These are phyloP conservation scores for Pseudomugil gertrudae DNA, from an alignment of 2,797 vertebrate species.

Conservation along the genomic window DNA sequence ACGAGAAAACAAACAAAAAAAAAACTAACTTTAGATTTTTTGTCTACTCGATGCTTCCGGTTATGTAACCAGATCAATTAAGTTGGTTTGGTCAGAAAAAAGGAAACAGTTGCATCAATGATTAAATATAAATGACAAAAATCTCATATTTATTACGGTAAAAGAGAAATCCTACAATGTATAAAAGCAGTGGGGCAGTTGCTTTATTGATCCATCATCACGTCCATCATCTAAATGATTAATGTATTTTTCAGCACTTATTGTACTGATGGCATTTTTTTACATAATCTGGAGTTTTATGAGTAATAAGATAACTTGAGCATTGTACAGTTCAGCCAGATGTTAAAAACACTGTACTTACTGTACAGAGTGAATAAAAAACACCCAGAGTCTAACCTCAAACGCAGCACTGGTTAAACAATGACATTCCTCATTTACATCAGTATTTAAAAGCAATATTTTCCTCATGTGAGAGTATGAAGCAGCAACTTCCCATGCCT, in stretches of 20 bases:
- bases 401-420: constrained; percentile 52
- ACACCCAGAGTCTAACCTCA: constrained; percentile 46
- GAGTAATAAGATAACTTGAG: neutral
- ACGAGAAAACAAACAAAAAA: too few species aligned
- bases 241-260: too few species aligned
- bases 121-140: neutral
- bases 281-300: neutral
- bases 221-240: neutral
- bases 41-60: neutral
- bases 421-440: constrained; percentile 72
- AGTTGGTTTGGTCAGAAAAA: too few species aligned
- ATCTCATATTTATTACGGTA: neutral
- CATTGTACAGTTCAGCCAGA: constrained; percentile 1
- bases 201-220: neutral
- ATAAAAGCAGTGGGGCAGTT: neutral
- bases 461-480: constrained; percentile 33
- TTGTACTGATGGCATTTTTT: neutral
- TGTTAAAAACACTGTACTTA: constrained; percentile 32
- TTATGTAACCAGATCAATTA: neutral
- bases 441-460: constrained; percentile 51
- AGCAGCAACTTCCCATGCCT: too few species aligned
- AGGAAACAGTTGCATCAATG: neutral
- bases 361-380: neutral
- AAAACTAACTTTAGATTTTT: neutral
- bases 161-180: neutral